Conservation (phyloP, 1,140 invertebrate species). For the Sycophila sp. region DNA sequence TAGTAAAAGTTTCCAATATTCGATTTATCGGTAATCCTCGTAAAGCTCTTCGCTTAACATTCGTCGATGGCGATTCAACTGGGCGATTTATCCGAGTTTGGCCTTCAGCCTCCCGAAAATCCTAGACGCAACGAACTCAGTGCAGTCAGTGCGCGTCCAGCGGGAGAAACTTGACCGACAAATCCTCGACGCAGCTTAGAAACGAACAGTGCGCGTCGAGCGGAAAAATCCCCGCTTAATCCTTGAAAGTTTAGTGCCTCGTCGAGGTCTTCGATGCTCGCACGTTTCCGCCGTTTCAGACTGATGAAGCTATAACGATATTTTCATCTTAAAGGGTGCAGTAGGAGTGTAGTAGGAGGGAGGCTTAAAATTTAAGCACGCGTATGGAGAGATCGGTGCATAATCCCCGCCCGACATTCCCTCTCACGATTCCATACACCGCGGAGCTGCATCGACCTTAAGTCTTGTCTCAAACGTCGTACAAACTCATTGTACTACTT, state of each 20-base stretch:
- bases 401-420: constrained; percentile 29
- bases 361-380: constrained; percentile 27
- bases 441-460: neutral
- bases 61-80: no score
- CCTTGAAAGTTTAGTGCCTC: neutral
- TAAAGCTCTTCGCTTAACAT: neutral
- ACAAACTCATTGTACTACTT: neutral
- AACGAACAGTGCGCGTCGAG: neutral
- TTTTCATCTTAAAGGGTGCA: constrained; percentile 9
- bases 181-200: neutral
- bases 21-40: constrained; percentile 8
- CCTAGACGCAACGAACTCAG: no score
- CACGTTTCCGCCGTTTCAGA: neutral
- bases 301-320: constrained; percentile 36
- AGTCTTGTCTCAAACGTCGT: constrained; percentile 1
- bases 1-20: neutral
- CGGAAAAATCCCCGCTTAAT: constrained; percentile 3
- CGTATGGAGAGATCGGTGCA: neutral
- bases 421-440: constrained; percentile 2
- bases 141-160: no score
- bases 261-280: neutral
- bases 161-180: neutral
- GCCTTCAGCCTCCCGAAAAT: no score
- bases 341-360: neutral
- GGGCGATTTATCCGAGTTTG: neutral